Evolutionary conservation across 2,888 invertebrate species (phyloP), one percentile per base, ranked within the genome.

Genomic region (Sminthurides aquaticus): DNA sequence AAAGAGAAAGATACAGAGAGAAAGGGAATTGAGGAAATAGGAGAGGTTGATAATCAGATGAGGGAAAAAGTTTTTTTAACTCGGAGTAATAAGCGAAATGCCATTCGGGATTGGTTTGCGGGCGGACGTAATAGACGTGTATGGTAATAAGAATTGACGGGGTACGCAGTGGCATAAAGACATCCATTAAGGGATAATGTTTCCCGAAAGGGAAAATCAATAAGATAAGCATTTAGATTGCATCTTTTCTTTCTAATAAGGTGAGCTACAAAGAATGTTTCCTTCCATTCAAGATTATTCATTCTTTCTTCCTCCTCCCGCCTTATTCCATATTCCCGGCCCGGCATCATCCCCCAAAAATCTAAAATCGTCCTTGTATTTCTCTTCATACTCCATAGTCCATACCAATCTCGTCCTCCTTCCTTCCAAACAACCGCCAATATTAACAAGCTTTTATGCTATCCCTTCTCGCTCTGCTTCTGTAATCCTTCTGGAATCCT

Each of bases 151-250:
- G 71, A 71, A 74, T 71, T 73, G 73, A 73, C 70, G 71, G 72
- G 72, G 66, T 68, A 71, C 62, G 49, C 69, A 65, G 66, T 71
- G 67, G 67, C 69, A 69, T 68, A 70, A 73, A 73, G 72, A 74
- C 74, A 73, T 71, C 74, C 73, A 74, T 74, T 74, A 74, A 69
- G 69, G 69, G 67, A 62, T 71, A 71, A 71, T 71, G 71, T 67
- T 68, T 68, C 71, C 71, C 71, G 66, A 69, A 69, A 71, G 71
- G 71, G 68, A 71, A 71, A 71, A 71, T 71, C 71, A 71, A 71
- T 71, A 71, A 65, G 67, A 71, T 71, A 71, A 71, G 71, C 71
- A 71, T 71, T 71, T 71, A 71, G 71, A 71, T 71, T 71, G 69
- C 70, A 71, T 71, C 69, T 71, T 69, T 71, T 65, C 66, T 66